Evolutionary conservation across 2,797 vertebrate species (phyloP), one percentile per base, ranked within the genome.

Genomic region (Tangara arthus): DNA sequence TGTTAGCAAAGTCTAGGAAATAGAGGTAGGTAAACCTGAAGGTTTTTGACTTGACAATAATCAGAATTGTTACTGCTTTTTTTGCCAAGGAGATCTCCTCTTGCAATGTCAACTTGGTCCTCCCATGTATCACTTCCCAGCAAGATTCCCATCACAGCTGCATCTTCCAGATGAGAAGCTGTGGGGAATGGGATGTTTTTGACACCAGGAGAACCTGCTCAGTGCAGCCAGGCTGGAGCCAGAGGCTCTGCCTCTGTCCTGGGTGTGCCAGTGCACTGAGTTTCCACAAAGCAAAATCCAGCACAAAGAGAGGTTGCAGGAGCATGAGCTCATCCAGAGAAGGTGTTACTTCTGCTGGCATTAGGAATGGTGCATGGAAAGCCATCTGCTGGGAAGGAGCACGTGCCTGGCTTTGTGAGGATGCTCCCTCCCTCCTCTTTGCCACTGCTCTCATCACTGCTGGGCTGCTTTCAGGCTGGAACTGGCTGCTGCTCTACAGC

Each of bases 341-440:
- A 90, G 69, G 75, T 78, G 92, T 30, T 15, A 27, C 56, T 80
- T 93, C 71, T 82, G 97, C 97, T 97, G 97, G 86, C 94, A 95
- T 95, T 97, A 98, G 98, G 98, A 98, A 98, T 93, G 85, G 97
- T 96, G 95, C 82, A 85, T 47, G 94, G 97, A 97, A 92, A 94
- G 91, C 96, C 98, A 97, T 96, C 97, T 97, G 97, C 95, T 97
- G 87, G 95, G 93, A 95, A 73, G 42, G 21, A 88, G 78, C 60
- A 49, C 0, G 1, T 59, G 42, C 78, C 49, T 34, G 60, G 64
- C 87, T 37, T 57, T 2, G 1, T 5, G 3, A 69, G 16, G 71
- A 89, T 53, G 86, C 60, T 94, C 70, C 65, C 60, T 94, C 70
- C 65, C 59, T 91, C 63, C 61, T 82, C 47, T 68, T 75, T 55